Conservation (phyloP, 2,113 vertebrate genomes). For the Psephotus haematonotus region DNA sequence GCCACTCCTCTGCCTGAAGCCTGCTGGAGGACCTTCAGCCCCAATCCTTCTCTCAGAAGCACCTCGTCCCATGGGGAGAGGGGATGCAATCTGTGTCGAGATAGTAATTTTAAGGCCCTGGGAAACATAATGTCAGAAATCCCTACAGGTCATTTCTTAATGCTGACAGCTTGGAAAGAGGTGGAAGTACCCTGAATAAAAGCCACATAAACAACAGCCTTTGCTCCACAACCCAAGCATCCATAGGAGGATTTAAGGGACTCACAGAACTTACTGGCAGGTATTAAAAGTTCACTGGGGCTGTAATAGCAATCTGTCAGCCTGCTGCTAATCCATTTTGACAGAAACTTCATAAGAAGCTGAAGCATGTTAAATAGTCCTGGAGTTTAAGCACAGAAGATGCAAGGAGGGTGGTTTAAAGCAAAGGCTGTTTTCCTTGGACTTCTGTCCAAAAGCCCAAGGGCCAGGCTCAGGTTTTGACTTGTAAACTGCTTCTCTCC, state of each 20-base stretch:
- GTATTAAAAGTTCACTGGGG: conserved; percentile 71
- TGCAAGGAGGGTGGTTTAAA: conserved; percentile 1
- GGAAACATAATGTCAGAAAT: neutral
- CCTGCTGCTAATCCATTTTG: conserved; percentile 73
- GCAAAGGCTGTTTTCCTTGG: neutral
- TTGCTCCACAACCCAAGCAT: neutral
- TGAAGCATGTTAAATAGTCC: conserved; percentile 64
- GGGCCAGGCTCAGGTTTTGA: neutral
- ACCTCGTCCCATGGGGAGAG: neutral
- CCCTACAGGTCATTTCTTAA: neutral
- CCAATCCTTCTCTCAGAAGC: neutral
- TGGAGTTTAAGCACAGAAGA: conserved; percentile 53
- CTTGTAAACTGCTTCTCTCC: neutral
- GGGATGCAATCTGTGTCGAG: neutral
- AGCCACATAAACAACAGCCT: neutral
- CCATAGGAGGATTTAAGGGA: conserved; percentile 56
- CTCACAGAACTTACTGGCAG: conserved; percentile 38
- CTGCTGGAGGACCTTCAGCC: neutral
- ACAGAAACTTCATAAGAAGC: conserved; percentile 75
- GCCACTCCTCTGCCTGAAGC: neutral
- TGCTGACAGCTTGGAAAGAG: neutral
- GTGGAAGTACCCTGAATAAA: neutral
- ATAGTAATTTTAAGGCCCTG: neutral
- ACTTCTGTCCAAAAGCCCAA: neutral
- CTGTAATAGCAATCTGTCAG: conserved; percentile 74